Base-by-base conservation (phyloP, 30 jellyfish, hydroid and myxozoan genomes). In the Turritopsis dohrnii region DNA sequence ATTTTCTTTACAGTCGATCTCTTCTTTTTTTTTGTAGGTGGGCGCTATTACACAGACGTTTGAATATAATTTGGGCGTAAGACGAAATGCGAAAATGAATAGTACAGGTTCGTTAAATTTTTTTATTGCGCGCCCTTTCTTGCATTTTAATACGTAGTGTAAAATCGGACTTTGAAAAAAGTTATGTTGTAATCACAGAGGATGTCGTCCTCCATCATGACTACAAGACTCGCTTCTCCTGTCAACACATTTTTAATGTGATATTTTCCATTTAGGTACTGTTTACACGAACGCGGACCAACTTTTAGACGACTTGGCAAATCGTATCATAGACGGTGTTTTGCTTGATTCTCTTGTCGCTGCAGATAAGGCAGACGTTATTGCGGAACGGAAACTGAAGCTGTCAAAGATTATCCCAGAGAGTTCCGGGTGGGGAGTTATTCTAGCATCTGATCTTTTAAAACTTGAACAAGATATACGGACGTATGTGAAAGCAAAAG, bases 41-140 rank as follows among this genome's bases (percentile, higher is more conserved):
- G 96, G 87, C 5, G 91, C 88, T 1, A 53, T 89, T 23, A 29
- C 60, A 1, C 71, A 82, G n/a, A n/a, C 95, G 25, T 81, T 41
- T 28, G 94, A 89, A 53, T 81, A 84, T 74, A 65, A 81, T 30
- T 74, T 89, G 22, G 96, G 95, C 8, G 94, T 89, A 16, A 41
- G 96, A 80, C 81, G 96, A 82, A 85, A 89, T 65, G 95, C 95
- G n/a, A 89, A 21, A 24, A 31, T 89, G 65, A 76, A 72, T 23
- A 29, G 75, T 20, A 79, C 73, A 53, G 93, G 96, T n/a, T n/a
- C n/a, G n/a, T n/a, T n/a, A n/a, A n/a, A n/a, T n/a, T n/a, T n/a
- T n/a, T n/a, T n/a, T n/a, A n/a, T n/a, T n/a, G n/a, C n/a, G n/a
- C n/a, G n/a, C n/a, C n/a, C n/a, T n/a, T n/a, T n/a, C n/a, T n/a